Evolutionary conservation across 2,113 vertebrate species (phyloP).

Genomic region (Echinops telfairi): DNA sequence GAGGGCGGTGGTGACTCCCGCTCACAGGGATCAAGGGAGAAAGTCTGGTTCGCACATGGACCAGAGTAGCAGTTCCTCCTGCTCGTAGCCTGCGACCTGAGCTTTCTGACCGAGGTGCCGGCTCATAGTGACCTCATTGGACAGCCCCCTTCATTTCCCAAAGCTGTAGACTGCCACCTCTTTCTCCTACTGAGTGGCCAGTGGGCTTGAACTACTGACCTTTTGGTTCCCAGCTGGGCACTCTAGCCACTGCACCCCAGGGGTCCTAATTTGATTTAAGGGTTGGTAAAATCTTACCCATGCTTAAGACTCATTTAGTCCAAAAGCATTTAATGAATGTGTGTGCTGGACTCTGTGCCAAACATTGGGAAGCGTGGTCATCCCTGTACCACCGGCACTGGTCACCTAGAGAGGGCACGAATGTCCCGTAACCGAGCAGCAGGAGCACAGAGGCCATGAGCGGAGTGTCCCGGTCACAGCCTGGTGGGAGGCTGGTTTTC

Average conservation of each 20-base stretch:
- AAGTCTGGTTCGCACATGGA: not conserved
- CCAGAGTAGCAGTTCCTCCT: constrained; percentile 5
- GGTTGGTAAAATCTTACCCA: not conserved
- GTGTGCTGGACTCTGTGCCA: not conserved
- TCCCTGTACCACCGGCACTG: not conserved
- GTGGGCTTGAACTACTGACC: not conserved
- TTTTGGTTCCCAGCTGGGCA: not conserved
- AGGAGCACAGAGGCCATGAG: not conserved
- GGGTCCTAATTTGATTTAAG: not conserved
- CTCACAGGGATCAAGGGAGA: not conserved
- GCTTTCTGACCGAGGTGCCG: not conserved
- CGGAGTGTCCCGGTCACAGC: not conserved
- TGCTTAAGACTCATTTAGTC: not conserved
- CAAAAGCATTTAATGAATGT: not conserved
- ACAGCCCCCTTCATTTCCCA: not conserved
- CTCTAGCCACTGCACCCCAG: not conserved
- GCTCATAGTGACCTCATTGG: not conserved
- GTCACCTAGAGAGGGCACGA: not conserved
- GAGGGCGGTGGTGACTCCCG: not conserved
- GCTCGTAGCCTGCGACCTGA: not conserved
- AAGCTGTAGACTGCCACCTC: not conserved
- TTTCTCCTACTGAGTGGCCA: not conserved
- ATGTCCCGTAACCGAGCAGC: not conserved
- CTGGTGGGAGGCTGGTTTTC: not conserved
- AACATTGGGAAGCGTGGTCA: not conserved